Conservation (phyloP, 2,113 vertebrate species). For the Daboia siamensis region DNA sequence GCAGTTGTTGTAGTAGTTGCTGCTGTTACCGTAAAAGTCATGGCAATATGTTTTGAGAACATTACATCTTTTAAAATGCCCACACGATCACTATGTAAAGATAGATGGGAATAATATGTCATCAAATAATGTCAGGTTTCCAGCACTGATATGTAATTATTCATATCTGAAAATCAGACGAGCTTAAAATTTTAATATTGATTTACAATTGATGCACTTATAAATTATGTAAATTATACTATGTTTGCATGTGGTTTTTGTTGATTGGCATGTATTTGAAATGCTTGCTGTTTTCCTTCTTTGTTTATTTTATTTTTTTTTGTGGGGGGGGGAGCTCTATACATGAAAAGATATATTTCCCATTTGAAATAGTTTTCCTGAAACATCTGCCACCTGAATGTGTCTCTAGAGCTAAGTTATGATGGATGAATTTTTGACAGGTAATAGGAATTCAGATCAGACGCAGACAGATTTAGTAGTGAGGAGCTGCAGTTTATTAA, state of each 20-base stretch:
- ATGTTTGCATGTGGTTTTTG: slow-evolving; percentile 28
- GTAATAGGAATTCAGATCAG: slow-evolving; percentile 81
- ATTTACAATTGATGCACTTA: slow-evolving; percentile 41
- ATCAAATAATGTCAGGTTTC: slow-evolving; percentile 11
- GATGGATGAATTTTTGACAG: slow-evolving; percentile 80
- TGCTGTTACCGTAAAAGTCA: background rate
- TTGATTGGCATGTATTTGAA: slow-evolving; percentile 35
- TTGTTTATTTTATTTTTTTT: slow-evolving; percentile 40
- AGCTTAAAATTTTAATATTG: slow-evolving; percentile 23
- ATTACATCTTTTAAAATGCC: background rate
- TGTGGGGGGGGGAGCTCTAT: slow-evolving; percentile 37
- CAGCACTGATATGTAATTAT: slow-evolving; percentile 23
- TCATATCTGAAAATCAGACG: slow-evolving; percentile 19
- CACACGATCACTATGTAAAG: slow-evolving; percentile 26
- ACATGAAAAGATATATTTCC: slow-evolving; percentile 61
- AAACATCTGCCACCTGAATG: slow-evolving; percentile 74
- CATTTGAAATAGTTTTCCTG: slow-evolving; percentile 59
- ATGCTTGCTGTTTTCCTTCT: slow-evolving; percentile 56
- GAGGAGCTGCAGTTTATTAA: slow-evolving; percentile 75
- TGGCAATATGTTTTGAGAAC: background rate
- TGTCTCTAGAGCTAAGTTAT: slow-evolving; percentile 69
- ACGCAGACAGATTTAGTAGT: slow-evolving; percentile 74
- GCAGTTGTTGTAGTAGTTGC: background rate
- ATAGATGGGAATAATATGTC: slow-evolving; percentile 32
- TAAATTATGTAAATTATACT: slow-evolving; percentile 44